Percentiles rank a stretch among this genome's conserved stretches.
phyloP scores from a whole-genome alignment of 2,888 invertebrate species.

The Branchellion lobata region DNA sequence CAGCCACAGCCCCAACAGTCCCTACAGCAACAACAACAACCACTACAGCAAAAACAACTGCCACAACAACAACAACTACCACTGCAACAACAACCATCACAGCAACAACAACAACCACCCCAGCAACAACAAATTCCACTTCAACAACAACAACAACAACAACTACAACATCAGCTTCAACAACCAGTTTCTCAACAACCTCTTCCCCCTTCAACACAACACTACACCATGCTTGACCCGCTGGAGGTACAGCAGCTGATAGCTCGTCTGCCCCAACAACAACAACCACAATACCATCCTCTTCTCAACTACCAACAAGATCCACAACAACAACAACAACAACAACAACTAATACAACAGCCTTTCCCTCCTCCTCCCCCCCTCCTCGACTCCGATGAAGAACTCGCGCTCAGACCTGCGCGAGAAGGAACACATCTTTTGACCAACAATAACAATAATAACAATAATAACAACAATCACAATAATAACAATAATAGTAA shows the following conservation, averaged over 20 bases:
- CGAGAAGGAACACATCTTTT: constrained; percentile 42
- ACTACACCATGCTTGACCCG: constrained; percentile 48
- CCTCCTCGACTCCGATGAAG: constrained; percentile 44
- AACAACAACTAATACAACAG: constrained; percentile 36
- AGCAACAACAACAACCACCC: constrained; percentile 1
- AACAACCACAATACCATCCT: constrained; percentile 30
- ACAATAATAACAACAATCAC: background rate
- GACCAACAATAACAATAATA: background rate
- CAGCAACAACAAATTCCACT: background rate
- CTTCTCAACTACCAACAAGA: background rate
- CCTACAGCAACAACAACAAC: background rate
- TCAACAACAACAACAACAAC: too few species aligned
- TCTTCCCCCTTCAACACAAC: constrained; percentile 36
- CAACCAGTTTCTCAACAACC: background rate
- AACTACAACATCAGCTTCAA: background rate
- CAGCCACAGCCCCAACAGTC: background rate
- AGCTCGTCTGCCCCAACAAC: constrained; percentile 32
- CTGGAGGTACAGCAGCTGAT: constrained; percentile 44
- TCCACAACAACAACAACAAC: constrained; percentile 29
- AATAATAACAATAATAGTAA: background rate
- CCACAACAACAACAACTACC: background rate
- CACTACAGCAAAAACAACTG: constrained; percentile 8
- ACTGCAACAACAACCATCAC: background rate
- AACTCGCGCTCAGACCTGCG: constrained; percentile 47
- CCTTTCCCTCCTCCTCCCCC: constrained; percentile 46